Evolutionary conservation across 2,797 vertebrate genomes (phyloP).

Genomic region (Mormyrus hasselquistii): DNA sequence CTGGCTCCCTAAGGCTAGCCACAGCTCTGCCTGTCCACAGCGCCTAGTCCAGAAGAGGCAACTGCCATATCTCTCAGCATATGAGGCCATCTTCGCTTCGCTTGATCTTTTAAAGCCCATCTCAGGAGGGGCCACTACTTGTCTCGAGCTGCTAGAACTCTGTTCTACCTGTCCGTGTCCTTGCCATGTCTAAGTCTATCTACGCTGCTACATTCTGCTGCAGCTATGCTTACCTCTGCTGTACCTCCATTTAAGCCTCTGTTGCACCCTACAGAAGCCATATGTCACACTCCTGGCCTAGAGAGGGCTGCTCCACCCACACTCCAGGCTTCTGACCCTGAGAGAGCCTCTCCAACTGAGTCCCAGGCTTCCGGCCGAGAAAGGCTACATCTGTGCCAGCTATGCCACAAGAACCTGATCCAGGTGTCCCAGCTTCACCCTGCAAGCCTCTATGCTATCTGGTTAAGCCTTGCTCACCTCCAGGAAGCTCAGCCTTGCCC

Average conservation of each 20-base stretch:
- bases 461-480: not conserved
- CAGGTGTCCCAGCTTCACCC: not conserved
- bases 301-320: not conserved
- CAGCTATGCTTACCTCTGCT: no score
- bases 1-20: not conserved
- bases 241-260: not conserved
- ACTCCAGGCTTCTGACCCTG: not conserved
- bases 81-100: not conserved
- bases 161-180: not conserved
- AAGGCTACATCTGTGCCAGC: not conserved
- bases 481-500: not conserved
- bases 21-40: not conserved
- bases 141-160: not conserved
- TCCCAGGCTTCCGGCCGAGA: not conserved
- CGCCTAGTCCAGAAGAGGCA: not conserved
- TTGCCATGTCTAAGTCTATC: not conserved
- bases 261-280: not conserved
- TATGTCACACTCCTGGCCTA: not conserved
- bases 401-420: not conserved
- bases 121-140: not conserved
- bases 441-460: no score
- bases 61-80: not conserved
- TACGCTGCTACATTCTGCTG: no score
- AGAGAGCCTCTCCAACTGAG: not conserved
- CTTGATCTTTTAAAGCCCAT: not conserved